Base-by-base conservation (phyloP, 2,797 vertebrate genomes). In the Lagocephalus sceleratus region DNA sequence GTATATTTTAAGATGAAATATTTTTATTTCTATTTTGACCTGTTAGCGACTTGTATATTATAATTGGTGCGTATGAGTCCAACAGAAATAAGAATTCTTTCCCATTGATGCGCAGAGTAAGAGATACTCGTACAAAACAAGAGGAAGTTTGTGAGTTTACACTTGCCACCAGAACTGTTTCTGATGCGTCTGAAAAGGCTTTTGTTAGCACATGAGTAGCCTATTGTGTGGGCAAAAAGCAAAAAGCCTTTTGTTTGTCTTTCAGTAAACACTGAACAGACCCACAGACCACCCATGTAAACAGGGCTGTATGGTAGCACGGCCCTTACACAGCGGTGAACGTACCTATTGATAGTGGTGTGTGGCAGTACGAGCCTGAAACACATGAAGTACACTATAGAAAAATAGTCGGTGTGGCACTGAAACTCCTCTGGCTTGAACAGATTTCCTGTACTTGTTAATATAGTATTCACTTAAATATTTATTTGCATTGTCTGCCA, bases 151-250 rank as follows among this genome's bases (percentile, higher is more conserved):
- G 59, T 48, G 41, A 60, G 35, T 75, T 54, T 63, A n/a, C 40
- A 35, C 54, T 49, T 19, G 16, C 40, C 39, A 29, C 40, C 32
- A 47, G 29, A 58, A 38, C 43, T 59, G 20, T 64, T 76, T 79
- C 61, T 71, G 51, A 82, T 43, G 29, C 43, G 29, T 79, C 62
- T 84, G 72, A 83, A 83, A 83, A 77, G 78, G 58, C 68, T 75
- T 85, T 90, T 87, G 85, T 89, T 83, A 65, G 85, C 72, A 77
- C 75, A 66, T 83, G 78, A 54, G 49, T 63, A 57, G 58, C 42
- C 78, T 64, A 74, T 84, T 89, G 85, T 88, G 51, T 38, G 45
- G 50, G 68, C 81, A 68, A 81, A 79, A 79, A 63, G 65, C 50
- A 65, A 68, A 76, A 78, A 76, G 59, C 52, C 61, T 69, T 74